phyloP scores from a whole-genome alignment of 2,797 vertebrate genomes.

The Enteromius treurensis region DNA sequence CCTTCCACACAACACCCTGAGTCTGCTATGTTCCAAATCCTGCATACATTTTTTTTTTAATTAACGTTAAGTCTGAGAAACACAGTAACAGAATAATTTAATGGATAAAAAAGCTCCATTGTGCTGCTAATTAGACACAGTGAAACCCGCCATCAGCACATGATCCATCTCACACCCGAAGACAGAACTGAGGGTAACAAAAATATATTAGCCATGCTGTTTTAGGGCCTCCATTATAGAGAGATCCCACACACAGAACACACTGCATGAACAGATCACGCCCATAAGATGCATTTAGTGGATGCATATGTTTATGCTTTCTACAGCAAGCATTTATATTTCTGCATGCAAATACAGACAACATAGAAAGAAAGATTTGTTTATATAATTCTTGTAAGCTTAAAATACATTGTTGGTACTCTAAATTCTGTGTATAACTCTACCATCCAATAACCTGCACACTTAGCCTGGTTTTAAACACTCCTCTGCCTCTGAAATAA shows the following conservation, averaged over 20 bases:
- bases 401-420: constrained; percentile 73
- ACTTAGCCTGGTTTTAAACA: constrained; percentile 76
- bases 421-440: constrained; percentile 76
- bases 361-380: constrained; percentile 53
- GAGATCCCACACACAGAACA: constrained; percentile 55
- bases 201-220: constrained; percentile 58
- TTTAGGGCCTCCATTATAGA: constrained; percentile 56
- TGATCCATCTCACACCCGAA: constrained; percentile 69
- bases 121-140: constrained; percentile 81
- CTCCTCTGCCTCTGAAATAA: constrained; percentile 76
- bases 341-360: constrained; percentile 45
- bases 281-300: constrained; percentile 30
- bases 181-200: constrained; percentile 60
- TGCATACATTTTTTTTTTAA: constrained; percentile 80
- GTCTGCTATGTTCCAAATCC: constrained; percentile 79
- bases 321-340: constrained; percentile 32
- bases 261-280: constrained; percentile 22
- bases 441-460: constrained; percentile 75
- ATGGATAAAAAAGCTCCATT: constrained; percentile 81
- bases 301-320: constrained; percentile 20
- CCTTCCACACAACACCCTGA: constrained; percentile 82
- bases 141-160: constrained; percentile 78
- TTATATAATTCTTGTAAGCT: constrained; percentile 32
- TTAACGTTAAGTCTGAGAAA: constrained; percentile 80
- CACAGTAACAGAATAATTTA: constrained; percentile 76